These are phyloP conservation scores for Eulemur rufifrons DNA, from an alignment of 2,113 vertebrate genomes.

Conservation along the genomic window DNA sequence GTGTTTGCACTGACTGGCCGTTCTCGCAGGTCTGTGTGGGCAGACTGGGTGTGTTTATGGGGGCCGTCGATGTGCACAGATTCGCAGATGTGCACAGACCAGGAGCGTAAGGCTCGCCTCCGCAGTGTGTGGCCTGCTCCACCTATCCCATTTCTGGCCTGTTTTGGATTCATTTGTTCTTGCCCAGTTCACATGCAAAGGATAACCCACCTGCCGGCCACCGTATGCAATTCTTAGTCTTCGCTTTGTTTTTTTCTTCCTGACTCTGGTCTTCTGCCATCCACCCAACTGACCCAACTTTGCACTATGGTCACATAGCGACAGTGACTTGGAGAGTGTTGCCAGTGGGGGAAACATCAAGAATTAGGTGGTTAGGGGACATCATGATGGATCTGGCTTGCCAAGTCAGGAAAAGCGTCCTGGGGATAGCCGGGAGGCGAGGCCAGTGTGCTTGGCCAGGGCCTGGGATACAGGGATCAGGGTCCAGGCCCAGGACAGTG, in stretches of 20 bases:
- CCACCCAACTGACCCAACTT: not conserved
- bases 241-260: not conserved
- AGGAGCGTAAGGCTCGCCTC: not conserved
- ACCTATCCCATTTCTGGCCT: not conserved
- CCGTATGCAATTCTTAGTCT: not conserved
- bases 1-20: not conserved
- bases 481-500: too few relatives aligned
- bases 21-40: not conserved
- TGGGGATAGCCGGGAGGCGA: not conserved
- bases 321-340: not conserved
- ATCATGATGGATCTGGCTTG: not conserved
- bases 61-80: not conserved
- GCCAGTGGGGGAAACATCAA: not conserved
- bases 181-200: not conserved
- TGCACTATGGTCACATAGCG: not conserved
- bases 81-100: not conserved
- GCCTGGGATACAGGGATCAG: not conserved
- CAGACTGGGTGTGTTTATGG: not conserved
- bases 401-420: not conserved
- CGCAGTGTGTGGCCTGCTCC: fast-evolving
- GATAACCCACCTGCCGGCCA: not conserved
- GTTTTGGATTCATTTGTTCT: not conserved
- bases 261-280: not conserved
- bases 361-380: not conserved
- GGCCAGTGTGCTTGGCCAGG: too few relatives aligned